Percentiles rank a stretch among this genome's conserved stretches.
Evolutionary conservation across 2,797 vertebrate species (phyloP).

Genomic region (Eupleurogrammus muticus): DNA sequence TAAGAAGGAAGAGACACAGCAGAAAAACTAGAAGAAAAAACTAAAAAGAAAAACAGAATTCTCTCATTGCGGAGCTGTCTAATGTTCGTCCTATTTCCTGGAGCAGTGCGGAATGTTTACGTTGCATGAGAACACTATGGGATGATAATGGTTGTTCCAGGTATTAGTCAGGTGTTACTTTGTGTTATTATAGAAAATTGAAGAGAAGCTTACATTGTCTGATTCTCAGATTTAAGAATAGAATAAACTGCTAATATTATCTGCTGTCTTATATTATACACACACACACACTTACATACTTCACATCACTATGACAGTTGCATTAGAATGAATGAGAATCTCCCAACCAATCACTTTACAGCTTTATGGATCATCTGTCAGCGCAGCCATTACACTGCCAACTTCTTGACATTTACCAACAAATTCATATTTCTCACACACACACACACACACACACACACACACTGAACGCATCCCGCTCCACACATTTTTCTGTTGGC

Average conservation of each 20-base stretch:
- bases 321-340: slow-evolving; percentile 77
- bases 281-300: slow-evolving; percentile 20
- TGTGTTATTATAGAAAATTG: too few relatives aligned
- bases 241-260: slow-evolving; percentile 28
- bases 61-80: too few relatives aligned
- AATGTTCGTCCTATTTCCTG: too few relatives aligned
- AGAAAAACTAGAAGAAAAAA: too few relatives aligned
- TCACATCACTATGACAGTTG: slow-evolving; percentile 58
- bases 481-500: slow-evolving; percentile 70
- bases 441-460: slow-evolving; percentile 43
- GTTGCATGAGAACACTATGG: too few relatives aligned
- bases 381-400: slow-evolving; percentile 76
- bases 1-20: too few relatives aligned
- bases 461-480: slow-evolving; percentile 71
- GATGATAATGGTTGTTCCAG: too few relatives aligned
- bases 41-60: too few relatives aligned
- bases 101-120: too few relatives aligned
- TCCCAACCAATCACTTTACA: slow-evolving; percentile 76
- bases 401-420: slow-evolving; percentile 83
- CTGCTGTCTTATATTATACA: slow-evolving; percentile 11
- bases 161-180: too few relatives aligned
- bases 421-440: slow-evolving; percentile 79
- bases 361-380: slow-evolving; percentile 82
- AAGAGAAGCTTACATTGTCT: too few relatives aligned
- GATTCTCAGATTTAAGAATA: slow-evolving; percentile 14